These are phyloP conservation scores for Scaptomyza montana DNA, from an alignment of 1,140 invertebrate species.

Conservation along the genomic window DNA sequence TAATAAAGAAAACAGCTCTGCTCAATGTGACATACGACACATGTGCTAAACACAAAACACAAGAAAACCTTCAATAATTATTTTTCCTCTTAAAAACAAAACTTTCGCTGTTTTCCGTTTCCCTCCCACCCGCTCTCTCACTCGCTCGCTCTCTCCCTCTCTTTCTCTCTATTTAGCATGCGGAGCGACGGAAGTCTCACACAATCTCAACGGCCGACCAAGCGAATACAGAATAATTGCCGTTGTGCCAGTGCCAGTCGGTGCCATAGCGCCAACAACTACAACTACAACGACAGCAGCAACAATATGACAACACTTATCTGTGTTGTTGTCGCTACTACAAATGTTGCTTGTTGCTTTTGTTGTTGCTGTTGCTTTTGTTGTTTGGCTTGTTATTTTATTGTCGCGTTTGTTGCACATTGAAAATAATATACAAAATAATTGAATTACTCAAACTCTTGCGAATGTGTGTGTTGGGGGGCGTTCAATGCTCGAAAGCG, in stretches of 20 bases:
- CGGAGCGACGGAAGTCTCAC: slow-evolving; percentile 56
- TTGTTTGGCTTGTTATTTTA: slow-evolving; percentile 67
- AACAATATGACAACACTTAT: slow-evolving; percentile 53
- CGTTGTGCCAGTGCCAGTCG: slow-evolving; percentile 65
- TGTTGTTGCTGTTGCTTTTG: slow-evolving; percentile 20
- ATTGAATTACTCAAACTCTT: slow-evolving; percentile 68
- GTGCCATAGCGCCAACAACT: slow-evolving; percentile 71
- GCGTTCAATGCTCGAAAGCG: slow-evolving; percentile 54
- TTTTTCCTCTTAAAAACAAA: slow-evolving; percentile 44
- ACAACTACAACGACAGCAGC: slow-evolving; percentile 32
- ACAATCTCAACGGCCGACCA: slow-evolving; percentile 67
- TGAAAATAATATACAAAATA: slow-evolving; percentile 82
- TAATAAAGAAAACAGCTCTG: slow-evolving; percentile 21
- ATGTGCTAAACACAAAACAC: not conserved
- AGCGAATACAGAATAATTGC: slow-evolving; percentile 71
- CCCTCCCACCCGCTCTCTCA: not conserved
- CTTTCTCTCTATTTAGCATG: not conserved
- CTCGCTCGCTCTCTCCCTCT: not conserved
- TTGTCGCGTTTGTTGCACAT: slow-evolving; percentile 80
- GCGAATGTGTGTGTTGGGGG: slow-evolving; percentile 33
- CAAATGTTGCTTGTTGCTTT: not conserved
- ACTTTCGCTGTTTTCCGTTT: slow-evolving; percentile 46
- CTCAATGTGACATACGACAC: slow-evolving; percentile 4
- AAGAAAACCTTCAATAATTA: slow-evolving; percentile 43
- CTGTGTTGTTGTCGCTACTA: slow-evolving; percentile 42